phyloP scores from a whole-genome alignment of 1,140 invertebrate genomes.

The Pseudomyrmex pallidus region DNA sequence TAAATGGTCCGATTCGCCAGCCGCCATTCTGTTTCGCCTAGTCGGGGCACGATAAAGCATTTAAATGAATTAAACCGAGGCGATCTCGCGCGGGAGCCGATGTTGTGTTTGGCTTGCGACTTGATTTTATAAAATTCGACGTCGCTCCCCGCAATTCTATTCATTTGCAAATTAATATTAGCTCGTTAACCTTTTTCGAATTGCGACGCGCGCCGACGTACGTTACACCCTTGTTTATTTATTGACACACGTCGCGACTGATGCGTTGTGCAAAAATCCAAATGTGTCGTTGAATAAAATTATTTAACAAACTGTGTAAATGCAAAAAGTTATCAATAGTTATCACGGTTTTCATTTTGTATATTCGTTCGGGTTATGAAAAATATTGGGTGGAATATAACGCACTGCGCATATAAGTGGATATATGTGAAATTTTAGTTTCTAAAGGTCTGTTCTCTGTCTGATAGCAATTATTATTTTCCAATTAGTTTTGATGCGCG shows the following conservation, averaged over 20 bases:
- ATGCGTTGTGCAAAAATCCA: neutral
- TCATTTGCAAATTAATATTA: slow-evolving; percentile 46
- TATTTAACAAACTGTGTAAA: neutral
- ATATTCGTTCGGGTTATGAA: neutral
- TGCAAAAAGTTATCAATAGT: neutral
- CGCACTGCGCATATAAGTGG: no score
- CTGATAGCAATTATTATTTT: no score
- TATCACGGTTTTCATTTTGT: neutral
- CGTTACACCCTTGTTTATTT: neutral
- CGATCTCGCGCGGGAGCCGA: slow-evolving; percentile 58
- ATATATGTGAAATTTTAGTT: no score
- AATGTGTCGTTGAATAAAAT: slow-evolving; percentile 10
- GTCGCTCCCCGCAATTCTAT: neutral
- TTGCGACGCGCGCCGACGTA: neutral
- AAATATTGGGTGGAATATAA: no score
- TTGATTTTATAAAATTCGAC: slow-evolving; percentile 53
- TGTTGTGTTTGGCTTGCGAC: slow-evolving; percentile 60
- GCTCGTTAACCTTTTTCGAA: slow-evolving; percentile 9
- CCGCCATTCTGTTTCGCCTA: slow-evolving; percentile 67
- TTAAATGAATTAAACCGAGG: slow-evolving; percentile 81
- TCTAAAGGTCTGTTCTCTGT: no score
- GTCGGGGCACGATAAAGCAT: slow-evolving; percentile 79
- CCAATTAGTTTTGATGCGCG: no score
- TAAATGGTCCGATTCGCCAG: slow-evolving; percentile 73
- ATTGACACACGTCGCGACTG: neutral